phyloP scores from a whole-genome alignment of 2,113 vertebrate genomes.

The Panthera leo region DNA sequence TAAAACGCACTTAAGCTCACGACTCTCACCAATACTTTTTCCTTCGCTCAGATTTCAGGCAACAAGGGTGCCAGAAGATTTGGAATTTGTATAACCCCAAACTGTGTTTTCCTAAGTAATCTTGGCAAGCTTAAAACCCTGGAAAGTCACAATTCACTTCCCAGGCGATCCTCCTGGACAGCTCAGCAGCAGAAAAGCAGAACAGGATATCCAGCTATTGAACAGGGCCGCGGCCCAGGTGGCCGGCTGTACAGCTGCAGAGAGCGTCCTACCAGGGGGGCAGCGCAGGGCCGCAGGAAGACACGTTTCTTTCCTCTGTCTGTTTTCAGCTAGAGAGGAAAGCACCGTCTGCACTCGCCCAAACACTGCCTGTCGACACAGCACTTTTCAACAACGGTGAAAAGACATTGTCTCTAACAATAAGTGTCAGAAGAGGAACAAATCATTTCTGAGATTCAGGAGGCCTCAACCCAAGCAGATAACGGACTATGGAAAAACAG shows the following conservation, averaged over 20 bases:
- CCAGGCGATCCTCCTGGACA: constrained; percentile 79
- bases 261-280: constrained; percentile 86
- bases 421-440: constrained; percentile 9
- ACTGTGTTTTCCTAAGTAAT: constrained; percentile 74
- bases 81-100: constrained; percentile 61
- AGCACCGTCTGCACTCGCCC: constrained; percentile 49
- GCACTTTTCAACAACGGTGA: constrained; percentile 75
- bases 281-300: constrained; percentile 88
- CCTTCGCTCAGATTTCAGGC: constrained; percentile 68
- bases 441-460: constrained; percentile 14
- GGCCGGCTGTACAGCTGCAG: constrained; percentile 88
- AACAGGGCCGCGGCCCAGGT: constrained; percentile 87
- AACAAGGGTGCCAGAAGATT: constrained; percentile 64
- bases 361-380: constrained; percentile 75
- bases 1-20: background rate
- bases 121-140: constrained; percentile 83
- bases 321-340: constrained; percentile 85
- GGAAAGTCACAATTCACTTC: constrained; percentile 84
- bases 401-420: constrained; percentile 63
- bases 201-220: constrained; percentile 97
- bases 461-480: constrained; percentile 25
- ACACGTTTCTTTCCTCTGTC: constrained; percentile 85
- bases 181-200: constrained; percentile 79
- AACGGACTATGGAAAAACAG: constrained; percentile 19
- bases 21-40: constrained; percentile 40